These are phyloP conservation scores for Altica lythri DNA, from an alignment of 2,888 invertebrate species.

Conservation along the genomic window DNA sequence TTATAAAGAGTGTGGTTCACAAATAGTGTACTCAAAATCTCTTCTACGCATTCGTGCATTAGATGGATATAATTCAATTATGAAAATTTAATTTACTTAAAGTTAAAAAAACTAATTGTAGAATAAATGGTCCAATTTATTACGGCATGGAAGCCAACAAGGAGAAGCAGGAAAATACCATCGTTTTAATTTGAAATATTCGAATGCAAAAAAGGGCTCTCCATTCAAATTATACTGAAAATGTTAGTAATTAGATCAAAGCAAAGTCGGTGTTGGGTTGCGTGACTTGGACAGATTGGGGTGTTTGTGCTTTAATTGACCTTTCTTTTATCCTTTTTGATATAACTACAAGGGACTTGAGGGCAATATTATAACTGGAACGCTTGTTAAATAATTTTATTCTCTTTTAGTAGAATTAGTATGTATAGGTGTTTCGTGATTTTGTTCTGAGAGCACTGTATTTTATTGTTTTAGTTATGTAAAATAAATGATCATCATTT, in stretches of 20 bases:
- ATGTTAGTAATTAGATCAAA: constrained; percentile 26
- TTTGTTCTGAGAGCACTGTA: no score
- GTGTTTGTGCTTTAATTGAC: constrained; percentile 25
- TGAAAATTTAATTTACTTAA: constrained; percentile 5
- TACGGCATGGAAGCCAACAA: neutral
- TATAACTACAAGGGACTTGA: constrained; percentile 12
- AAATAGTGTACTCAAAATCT: no score
- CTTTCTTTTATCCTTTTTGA: constrained; percentile 18
- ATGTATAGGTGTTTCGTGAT: no score
- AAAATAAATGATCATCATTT: no score
- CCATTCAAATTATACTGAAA: constrained; percentile 20
- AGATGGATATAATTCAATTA: no score
- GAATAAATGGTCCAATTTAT: constrained; percentile 7
- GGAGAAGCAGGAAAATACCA: constrained; percentile 5
- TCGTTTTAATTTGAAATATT: constrained; percentile 19
- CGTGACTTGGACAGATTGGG: constrained; percentile 24
- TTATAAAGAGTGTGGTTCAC: no score
- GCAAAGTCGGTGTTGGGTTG: constrained; percentile 19
- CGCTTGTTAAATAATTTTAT: no score
- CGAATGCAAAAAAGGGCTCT: constrained; percentile 20
- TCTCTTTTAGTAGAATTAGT: neutral
- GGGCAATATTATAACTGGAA: neutral
- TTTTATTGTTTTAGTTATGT: no score
- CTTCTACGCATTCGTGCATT: no score
- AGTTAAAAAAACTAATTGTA: constrained; percentile 6